phyloP scores from a whole-genome alignment of 2,113 vertebrate genomes.

The Hydrolagus affinis region DNA sequence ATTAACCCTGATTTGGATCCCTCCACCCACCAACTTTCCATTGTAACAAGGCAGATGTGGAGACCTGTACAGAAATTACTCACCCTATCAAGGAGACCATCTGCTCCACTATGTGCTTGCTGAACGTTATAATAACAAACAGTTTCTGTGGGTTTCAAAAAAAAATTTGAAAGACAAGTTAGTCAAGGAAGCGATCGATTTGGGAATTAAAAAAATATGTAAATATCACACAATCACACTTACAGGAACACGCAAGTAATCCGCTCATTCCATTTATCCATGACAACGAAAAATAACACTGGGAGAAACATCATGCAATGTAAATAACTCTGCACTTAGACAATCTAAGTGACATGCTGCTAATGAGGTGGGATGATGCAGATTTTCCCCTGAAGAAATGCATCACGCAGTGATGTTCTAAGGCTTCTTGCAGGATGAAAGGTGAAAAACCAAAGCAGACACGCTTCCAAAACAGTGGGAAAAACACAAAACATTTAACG shows the following conservation, averaged over 20 bases:
- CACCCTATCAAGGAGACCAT: constrained; percentile 87
- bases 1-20: constrained; percentile 38
- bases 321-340: not conserved
- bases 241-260: not conserved
- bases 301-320: not conserved
- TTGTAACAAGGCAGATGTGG: constrained; percentile 37
- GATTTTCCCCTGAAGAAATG: no score
- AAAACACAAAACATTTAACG: no score
- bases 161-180: constrained; percentile 38
- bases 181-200: not conserved
- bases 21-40: constrained; percentile 39
- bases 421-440: no score
- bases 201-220: not conserved
- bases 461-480: no score
- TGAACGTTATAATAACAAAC: constrained; percentile 86
- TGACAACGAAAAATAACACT: not conserved
- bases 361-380: no score
- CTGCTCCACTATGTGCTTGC: constrained; percentile 84
- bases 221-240: not conserved
- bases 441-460: no score
- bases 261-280: not conserved
- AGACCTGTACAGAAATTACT: constrained; percentile 58
- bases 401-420: no score
- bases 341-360: no score
- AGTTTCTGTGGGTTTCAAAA: constrained; percentile 72